phyloP scores from a whole-genome alignment of 2,797 vertebrate species.

The Peromyscus attwateri region DNA sequence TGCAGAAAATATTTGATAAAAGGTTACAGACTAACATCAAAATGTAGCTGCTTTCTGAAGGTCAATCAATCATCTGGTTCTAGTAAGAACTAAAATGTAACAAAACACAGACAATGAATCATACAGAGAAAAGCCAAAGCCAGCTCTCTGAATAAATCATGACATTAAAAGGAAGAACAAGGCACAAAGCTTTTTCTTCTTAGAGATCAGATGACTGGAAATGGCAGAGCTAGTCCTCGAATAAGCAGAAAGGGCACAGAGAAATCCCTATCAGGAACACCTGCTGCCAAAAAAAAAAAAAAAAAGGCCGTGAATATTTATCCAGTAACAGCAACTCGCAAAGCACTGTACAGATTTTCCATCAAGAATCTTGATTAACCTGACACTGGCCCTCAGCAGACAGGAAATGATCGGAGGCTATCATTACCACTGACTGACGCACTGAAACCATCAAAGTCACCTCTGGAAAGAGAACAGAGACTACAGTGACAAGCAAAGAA shows the following conservation, averaged over 20 bases:
- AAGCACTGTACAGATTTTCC: background rate
- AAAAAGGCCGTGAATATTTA: fast-evolving
- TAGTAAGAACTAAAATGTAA: constrained; percentile 54
- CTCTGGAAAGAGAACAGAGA: background rate
- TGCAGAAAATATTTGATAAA: constrained; percentile 57
- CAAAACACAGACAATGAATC: constrained; percentile 46
- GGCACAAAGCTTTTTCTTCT: constrained; percentile 63
- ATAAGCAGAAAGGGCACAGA: background rate
- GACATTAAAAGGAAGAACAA: constrained; percentile 60
- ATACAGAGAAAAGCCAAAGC: constrained; percentile 7
- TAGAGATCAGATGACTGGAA: background rate
- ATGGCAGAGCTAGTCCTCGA: background rate
- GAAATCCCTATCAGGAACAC: background rate
- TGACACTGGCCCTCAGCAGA: background rate
- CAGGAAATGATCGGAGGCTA: constrained; percentile 20
- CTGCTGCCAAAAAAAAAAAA: background rate
- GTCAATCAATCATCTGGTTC: constrained; percentile 63
- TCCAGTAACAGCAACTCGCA: background rate
- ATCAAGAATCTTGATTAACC: background rate
- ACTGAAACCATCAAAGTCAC: background rate
- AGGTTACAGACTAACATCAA: constrained; percentile 42
- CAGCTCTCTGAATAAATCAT: background rate
- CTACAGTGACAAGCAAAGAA: background rate
- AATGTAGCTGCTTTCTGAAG: constrained; percentile 49
- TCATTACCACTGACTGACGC: background rate